Conservation (phyloP, 2,113 vertebrate genomes). For the Struthio camelus region DNA sequence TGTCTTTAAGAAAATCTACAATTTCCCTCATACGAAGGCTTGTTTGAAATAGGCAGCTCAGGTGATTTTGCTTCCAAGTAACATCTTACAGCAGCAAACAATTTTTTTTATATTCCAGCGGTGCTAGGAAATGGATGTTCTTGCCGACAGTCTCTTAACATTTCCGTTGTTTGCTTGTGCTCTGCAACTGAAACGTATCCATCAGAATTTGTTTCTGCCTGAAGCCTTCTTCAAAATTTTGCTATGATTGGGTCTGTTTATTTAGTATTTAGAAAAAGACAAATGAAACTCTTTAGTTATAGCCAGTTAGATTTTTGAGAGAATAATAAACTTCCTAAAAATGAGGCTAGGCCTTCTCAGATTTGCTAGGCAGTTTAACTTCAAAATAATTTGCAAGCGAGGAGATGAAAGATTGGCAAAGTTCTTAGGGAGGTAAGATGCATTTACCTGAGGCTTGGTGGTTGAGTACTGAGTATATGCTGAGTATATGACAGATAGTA, state of each 20-base stretch:
- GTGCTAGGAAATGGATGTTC: neutral
- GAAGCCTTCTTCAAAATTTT: neutral
- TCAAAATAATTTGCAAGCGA: neutral
- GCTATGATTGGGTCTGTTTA: neutral
- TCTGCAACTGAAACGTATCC: neutral
- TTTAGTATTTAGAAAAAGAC: neutral
- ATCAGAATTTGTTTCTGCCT: neutral
- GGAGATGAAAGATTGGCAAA: neutral
- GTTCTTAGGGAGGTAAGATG: neutral
- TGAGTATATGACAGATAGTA: neutral
- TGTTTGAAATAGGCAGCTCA: neutral
- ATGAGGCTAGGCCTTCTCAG: neutral
- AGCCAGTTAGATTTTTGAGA: neutral
- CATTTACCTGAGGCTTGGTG: neutral
- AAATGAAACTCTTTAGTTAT: neutral
- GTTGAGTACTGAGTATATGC: neutral
- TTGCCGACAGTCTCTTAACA: neutral
- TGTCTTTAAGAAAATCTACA: neutral
- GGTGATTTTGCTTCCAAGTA: neutral
- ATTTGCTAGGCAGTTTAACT: neutral
- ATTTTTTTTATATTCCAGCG: neutral
- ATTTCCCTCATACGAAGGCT: neutral
- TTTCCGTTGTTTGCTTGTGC: neutral
- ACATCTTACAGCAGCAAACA: neutral
- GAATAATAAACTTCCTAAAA: neutral